phyloP scores from a whole-genome alignment of 2,797 vertebrate genomes.

The Spondyliosoma cantharus region DNA sequence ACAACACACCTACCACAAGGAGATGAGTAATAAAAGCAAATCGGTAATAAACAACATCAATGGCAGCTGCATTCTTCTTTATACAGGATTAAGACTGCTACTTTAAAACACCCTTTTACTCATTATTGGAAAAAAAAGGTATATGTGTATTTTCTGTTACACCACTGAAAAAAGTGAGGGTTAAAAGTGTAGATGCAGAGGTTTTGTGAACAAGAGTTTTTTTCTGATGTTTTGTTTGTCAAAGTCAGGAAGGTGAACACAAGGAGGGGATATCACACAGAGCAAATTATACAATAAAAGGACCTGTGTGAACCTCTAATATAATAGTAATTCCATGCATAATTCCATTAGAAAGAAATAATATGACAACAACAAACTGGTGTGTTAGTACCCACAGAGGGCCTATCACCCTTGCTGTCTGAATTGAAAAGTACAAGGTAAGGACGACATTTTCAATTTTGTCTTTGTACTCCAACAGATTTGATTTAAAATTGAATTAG shows the following conservation, averaged over 20 bases:
- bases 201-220: conserved; percentile 25
- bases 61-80: background rate
- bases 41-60: background rate
- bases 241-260: conserved; percentile 20
- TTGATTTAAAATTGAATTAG: background rate
- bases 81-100: background rate
- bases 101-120: conserved; percentile 10
- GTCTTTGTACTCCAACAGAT: background rate
- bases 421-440: background rate
- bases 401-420: background rate
- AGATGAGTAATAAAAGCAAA: conserved; percentile 4
- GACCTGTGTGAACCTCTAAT: background rate
- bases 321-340: conserved; percentile 19
- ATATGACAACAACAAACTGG: conserved; percentile 52
- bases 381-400: conserved; percentile 1
- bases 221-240: background rate
- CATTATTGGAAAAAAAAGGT: background rate
- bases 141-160: background rate
- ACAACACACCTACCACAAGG: background rate
- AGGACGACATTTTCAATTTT: background rate
- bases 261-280: conserved; percentile 22
- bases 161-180: background rate
- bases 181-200: conserved; percentile 21
- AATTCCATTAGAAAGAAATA: conserved; percentile 11
- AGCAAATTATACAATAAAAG: conserved; percentile 12